Evolutionary conservation across 2,113 vertebrate species (phyloP).

Genomic region (Melanocharis versteri): DNA sequence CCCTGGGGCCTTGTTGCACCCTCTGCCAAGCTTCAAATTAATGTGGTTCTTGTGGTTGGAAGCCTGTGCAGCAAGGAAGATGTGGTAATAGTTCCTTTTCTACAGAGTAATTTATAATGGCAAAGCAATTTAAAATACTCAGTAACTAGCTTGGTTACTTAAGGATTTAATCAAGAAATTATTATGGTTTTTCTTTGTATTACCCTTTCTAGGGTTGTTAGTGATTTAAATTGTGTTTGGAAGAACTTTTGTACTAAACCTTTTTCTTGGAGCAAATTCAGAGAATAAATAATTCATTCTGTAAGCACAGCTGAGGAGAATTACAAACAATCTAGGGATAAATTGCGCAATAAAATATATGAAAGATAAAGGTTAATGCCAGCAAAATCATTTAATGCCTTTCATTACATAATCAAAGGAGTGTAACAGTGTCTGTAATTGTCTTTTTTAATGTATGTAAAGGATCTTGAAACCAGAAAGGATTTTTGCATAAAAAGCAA

Average conservation of each 20-base stretch:
- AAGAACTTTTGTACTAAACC: conserved; percentile 12
- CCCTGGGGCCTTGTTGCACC: neutral
- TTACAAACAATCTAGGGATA: conserved; percentile 36
- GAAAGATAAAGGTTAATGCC: conserved; percentile 54
- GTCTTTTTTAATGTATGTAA: neutral
- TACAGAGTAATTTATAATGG: conserved; percentile 34
- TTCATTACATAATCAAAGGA: conserved; percentile 50
- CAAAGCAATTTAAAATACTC: conserved; percentile 36
- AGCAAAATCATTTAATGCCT: conserved; percentile 17
- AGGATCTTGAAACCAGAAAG: conserved; percentile 4
- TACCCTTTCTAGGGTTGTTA: neutral
- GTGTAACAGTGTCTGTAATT: neutral
- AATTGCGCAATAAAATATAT: conserved; percentile 31
- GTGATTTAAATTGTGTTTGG: conserved; percentile 14
- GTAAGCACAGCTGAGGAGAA: conserved; percentile 22
- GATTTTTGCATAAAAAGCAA: neutral
- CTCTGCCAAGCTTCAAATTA: conserved; percentile 49
- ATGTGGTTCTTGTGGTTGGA: conserved; percentile 57
- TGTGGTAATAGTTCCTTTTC: conserved; percentile 54
- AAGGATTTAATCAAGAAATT: conserved; percentile 55
- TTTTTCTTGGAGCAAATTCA: conserved; percentile 34
- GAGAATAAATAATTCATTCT: conserved; percentile 23
- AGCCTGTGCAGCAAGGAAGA: conserved; percentile 33
- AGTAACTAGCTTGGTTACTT: conserved; percentile 38
- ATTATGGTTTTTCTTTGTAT: conserved; percentile 7